Evolutionary conservation across 2,888 invertebrate genomes (phyloP), one percentile per base, ranked within the genome.

Genomic region (Aphidius colemani): DNA sequence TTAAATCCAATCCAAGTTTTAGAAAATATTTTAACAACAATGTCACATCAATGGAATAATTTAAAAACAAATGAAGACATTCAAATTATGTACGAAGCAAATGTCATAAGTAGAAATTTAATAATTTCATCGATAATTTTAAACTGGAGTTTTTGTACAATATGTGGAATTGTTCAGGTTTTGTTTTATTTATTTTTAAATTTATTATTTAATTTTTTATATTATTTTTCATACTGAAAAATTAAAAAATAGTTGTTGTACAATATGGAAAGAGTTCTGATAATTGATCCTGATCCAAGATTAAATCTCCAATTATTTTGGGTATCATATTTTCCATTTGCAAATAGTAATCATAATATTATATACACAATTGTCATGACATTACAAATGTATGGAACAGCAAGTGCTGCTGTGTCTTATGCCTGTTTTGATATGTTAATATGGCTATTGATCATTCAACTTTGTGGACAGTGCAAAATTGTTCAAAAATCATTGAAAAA

Each of bases 401-500:
- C 9, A 9, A 7, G 61, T 39, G 45, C 49, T 1, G 39, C 53
- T 50, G 61, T 53, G 5, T 13, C 55, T 9, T 66, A 67, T n/a
- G 30, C 30, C 5, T 30, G 30, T 30, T 53, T 59, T 11, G 69
- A 69, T 30, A 65, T 62, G 18, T 57, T 66, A 18, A 46, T 69
- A 3, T 58, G 62, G 6, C 61, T 61, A 62, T 7, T 67, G 30
- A 59, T 68, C 13, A 57, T 69, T n/a, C 69, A 69, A 57, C n/a
- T 69, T 10, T 68, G 67, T 53, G 67, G 66, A 50, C 69, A 69
- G 10, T 61, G 68, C 41, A 61, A 5, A n/a, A 49, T 66, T n/a
- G 39, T 69, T 51, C 63, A 61, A 41, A 40, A 13, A 13, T 68
- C 67, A 1, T 7, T 68, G 8, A 62, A 30, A 55, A 13, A 63